These are phyloP conservation scores for Polydesmus complanatus DNA, from an alignment of 2,888 invertebrate species.

Conservation along the genomic window DNA sequence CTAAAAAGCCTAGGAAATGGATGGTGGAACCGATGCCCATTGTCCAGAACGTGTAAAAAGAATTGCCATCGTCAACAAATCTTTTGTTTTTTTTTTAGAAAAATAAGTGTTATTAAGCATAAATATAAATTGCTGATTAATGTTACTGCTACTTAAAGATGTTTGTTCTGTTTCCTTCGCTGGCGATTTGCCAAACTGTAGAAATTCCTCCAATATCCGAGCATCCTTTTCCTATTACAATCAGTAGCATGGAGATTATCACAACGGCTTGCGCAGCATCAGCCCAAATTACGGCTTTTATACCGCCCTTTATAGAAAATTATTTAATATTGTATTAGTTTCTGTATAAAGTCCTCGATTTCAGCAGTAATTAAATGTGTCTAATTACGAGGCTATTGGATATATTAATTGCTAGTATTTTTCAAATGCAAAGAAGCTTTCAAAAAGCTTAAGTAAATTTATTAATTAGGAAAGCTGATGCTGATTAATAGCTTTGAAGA, in stretches of 20 bases:
- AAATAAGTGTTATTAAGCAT: not conserved
- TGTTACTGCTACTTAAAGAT: not conserved
- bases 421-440: too few species aligned
- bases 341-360: too few species aligned
- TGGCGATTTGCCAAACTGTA: not conserved
- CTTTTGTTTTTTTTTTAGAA: too few species aligned
- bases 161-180: not conserved
- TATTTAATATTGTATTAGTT: too few species aligned
- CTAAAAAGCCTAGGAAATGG: not conserved
- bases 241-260: not conserved
- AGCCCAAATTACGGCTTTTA: not conserved
- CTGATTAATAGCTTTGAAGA: too few species aligned
- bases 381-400: too few species aligned
- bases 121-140: not conserved
- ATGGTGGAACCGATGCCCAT: not conserved
- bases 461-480: too few species aligned
- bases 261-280: not conserved
- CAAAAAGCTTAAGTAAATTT: too few species aligned
- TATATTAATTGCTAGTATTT: too few species aligned
- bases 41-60: slow-evolving; percentile 9
- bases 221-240: not conserved
- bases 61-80: not conserved
- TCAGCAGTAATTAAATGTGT: too few species aligned
- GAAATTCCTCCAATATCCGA: not conserved
- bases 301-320: not conserved